Evolutionary conservation across 2,797 vertebrate species (phyloP).

Genomic region (Xenopus petersii): DNA sequence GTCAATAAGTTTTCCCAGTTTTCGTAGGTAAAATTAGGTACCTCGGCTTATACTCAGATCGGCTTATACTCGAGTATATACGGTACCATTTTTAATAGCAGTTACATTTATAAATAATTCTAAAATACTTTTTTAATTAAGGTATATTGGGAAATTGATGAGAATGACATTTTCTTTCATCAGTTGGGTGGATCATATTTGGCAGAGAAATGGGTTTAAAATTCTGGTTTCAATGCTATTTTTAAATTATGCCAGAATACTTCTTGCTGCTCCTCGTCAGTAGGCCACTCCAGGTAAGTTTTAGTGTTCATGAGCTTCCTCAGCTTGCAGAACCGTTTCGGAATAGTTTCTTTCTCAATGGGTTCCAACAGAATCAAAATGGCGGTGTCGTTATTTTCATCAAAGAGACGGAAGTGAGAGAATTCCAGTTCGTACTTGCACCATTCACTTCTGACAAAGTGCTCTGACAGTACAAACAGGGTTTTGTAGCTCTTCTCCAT

Average conservation of each 20-base stretch:
- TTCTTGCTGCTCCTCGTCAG: constrained; percentile 56
- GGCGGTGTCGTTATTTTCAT: constrained; percentile 67
- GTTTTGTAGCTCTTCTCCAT: constrained; percentile 80
- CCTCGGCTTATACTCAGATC: no score
- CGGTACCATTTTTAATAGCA: no score
- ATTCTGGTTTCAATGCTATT: constrained; percentile 56
- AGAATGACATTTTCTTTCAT: no score
- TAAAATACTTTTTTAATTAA: no score
- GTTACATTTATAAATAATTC: no score
- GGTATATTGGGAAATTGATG: no score
- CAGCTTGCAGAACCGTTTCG: constrained; percentile 76
- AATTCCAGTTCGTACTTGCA: constrained; percentile 86
- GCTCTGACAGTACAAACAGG: constrained; percentile 78
- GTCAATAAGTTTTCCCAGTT: no score
- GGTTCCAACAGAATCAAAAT: constrained; percentile 74
- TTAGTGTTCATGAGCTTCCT: constrained; percentile 77
- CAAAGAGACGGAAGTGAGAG: constrained; percentile 82
- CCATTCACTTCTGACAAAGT: constrained; percentile 83
- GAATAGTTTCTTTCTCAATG: constrained; percentile 67
- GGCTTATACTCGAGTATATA: no score
- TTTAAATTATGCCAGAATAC: constrained; percentile 74
- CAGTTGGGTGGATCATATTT: no score
- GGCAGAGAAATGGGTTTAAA: neutral
- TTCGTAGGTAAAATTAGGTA: no score
- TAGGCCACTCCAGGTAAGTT: constrained; percentile 78